Evolutionary conservation across 2,797 vertebrate species (phyloP).

Genomic region (Anguilla marmorata): DNA sequence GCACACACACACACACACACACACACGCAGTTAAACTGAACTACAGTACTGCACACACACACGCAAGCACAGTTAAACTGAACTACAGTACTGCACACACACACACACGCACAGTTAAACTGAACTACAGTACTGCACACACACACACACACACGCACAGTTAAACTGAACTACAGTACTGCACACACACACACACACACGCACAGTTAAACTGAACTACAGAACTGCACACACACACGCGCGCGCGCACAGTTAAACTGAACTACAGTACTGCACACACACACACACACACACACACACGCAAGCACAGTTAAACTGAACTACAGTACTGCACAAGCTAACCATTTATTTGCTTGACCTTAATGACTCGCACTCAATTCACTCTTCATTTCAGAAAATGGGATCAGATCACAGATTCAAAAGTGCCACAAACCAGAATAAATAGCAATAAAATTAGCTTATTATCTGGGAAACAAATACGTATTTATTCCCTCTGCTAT

Average conservation of each 20-base stretch:
- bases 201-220: not conserved
- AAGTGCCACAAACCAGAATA: too few relatives aligned
- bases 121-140: not conserved
- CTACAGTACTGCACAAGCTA: not conserved
- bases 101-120: not conserved
- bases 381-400: too few relatives aligned
- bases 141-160: not conserved
- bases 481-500: not conserved
- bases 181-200: not conserved
- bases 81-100: not conserved
- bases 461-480: not conserved
- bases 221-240: not conserved
- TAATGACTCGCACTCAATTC: too few relatives aligned
- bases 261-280: not conserved
- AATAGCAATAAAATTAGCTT: not conserved
- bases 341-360: not conserved
- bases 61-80: too few relatives aligned
- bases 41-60: too few relatives aligned
- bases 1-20: too few relatives aligned
- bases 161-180: not conserved
- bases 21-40: too few relatives aligned
- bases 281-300: not conserved
- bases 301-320: not conserved
- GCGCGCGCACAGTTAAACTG: not conserved
- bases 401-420: too few relatives aligned